Base-by-base conservation (phyloP, 2,113 vertebrate species). In the Erythrolamprus reginae region DNA sequence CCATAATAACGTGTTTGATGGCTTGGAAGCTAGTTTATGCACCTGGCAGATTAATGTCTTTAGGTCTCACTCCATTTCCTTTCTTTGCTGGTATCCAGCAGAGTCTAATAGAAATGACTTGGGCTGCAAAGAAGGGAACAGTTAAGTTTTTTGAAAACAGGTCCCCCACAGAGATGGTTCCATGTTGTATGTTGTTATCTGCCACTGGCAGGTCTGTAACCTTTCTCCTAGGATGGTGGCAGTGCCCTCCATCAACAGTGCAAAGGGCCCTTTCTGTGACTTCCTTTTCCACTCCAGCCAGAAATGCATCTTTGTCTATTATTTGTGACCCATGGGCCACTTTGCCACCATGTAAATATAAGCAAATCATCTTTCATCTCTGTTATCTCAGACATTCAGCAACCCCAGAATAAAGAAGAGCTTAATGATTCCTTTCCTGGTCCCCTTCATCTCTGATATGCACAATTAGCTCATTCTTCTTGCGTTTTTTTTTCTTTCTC, bases 301-400 rank as follows among this genome's bases (percentile, higher is more conserved):
- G 42, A 51, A 50, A 52, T 61, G 77, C 23, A n/a, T 56, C 70
- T 38, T 50, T 88, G 82, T 77, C 90, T 84, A 33, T 88, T 88
- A 86, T 70, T 88, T 91, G 82, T 10, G 24, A 91, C 82, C 56
- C 82, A 85, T 8, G 26, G 82, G 48, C 47, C 87, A 26, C 45
- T 51, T 33, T 51, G 48, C 87, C 82, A 84, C 61, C 55, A 85
- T 88, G 77, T 83, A 84, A 65, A 91, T 48, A 88, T 84, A 53
- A 91, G 55, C 55, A 88, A 84, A 88, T 91, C 77, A 65, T 84
- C 42, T 91, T 91, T 88, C 77, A 91, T 88, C 90, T 84, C 33
- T 26, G 77, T 91, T 88, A 91, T 91, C 90, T 84, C 77, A 42
- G 45, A 61, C 53, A 23, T 83, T 91, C 86, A 91, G 86, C 82